A percentile compares a stretch with the other conserved stretches of the same genome.
phyloP scores from a whole-genome alignment of 2,797 vertebrate species.

The Cuculus canorus region DNA sequence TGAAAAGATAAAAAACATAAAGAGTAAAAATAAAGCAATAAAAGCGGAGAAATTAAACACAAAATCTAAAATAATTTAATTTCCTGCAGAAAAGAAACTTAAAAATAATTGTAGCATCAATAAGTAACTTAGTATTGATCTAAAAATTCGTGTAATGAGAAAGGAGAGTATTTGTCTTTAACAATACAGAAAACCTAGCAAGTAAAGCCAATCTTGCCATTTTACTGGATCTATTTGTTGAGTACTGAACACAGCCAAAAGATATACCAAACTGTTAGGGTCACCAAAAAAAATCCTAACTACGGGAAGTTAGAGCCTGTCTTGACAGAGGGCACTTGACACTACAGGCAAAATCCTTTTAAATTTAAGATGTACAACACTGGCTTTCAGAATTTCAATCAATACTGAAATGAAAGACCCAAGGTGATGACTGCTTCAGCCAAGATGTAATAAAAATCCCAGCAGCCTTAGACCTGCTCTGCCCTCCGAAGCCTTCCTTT shows the following conservation, averaged over 20 bases:
- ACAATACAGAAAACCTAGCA: neutral
- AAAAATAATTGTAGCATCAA: neutral
- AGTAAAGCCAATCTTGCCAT: neutral
- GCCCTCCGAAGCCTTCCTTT: neutral
- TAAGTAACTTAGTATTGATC: neutral
- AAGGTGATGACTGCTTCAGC: neutral
- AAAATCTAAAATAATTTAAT: neutral
- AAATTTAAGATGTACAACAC: neutral
- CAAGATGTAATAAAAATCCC: neutral
- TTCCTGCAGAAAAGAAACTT: slow-evolving; percentile 7
- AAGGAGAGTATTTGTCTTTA: neutral
- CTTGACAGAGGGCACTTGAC: neutral
- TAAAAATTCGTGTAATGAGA: neutral
- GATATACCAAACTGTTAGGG: neutral
- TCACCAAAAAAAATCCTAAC: neutral
- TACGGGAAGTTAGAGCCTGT: neutral
- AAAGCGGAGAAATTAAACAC: neutral
- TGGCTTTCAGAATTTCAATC: neutral
- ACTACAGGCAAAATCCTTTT: neutral
- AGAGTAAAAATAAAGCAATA: neutral
- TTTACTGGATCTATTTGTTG: neutral
- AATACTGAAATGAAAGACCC: neutral
- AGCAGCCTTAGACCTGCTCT: neutral
- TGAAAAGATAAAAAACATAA: neutral
- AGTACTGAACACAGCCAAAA: neutral